Evolutionary conservation across 2,888 invertebrate species (phyloP).

Genomic region (Drosophila vallismaia): DNA sequence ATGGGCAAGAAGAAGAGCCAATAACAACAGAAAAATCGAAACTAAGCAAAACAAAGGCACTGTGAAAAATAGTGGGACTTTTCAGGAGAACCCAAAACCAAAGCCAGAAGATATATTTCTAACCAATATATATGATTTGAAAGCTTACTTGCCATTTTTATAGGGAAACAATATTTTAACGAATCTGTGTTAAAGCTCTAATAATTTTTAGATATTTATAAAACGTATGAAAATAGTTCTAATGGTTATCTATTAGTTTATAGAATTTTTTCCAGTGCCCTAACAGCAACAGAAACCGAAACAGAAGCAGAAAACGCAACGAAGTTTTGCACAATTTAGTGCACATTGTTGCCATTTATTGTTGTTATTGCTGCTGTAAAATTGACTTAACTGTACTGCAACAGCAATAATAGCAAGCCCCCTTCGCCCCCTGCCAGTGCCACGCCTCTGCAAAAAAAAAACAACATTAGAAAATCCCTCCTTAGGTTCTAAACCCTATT

Average conservation of each 20-base stretch:
- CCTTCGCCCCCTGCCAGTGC: background rate
- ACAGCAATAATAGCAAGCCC: slow-evolving; percentile 46
- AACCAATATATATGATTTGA: no score
- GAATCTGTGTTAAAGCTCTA: no score
- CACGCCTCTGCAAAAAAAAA: slow-evolving; percentile 19
- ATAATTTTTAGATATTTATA: background rate
- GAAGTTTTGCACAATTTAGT: slow-evolving; percentile 73
- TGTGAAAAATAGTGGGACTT: background rate
- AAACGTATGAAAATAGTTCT: background rate
- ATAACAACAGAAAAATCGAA: slow-evolving; percentile 28
- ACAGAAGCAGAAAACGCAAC: slow-evolving; percentile 45
- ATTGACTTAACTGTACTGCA: slow-evolving; percentile 73
- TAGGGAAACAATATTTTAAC: background rate
- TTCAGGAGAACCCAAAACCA: no score
- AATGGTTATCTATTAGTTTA: background rate
- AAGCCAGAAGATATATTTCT: no score
- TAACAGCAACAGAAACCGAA: slow-evolving; percentile 16
- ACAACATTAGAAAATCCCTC: slow-evolving; percentile 72
- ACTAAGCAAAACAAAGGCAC: slow-evolving; percentile 48
- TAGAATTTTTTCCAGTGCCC: background rate
- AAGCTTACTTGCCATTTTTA: background rate
- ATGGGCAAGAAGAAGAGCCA: slow-evolving; percentile 19
- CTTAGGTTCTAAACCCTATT: slow-evolving; percentile 51
- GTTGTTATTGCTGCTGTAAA: slow-evolving; percentile 49
- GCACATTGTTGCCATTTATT: slow-evolving; percentile 63